These are phyloP conservation scores for Pyxicephalus adspersus DNA, from an alignment of 2,113 vertebrate species.

Conservation along the genomic window DNA sequence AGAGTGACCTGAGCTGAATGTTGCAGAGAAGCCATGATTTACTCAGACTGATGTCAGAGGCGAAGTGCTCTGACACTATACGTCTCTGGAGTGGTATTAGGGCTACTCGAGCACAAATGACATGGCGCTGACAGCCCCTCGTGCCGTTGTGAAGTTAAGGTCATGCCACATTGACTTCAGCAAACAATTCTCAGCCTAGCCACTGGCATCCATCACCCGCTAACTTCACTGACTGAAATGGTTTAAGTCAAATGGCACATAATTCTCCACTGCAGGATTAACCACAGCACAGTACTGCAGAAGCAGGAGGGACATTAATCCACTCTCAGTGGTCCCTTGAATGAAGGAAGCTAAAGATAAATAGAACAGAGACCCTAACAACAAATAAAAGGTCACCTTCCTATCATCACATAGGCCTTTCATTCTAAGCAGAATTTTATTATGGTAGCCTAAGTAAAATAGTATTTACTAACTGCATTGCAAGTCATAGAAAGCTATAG, in stretches of 20 bases:
- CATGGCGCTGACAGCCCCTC: conserved; percentile 44
- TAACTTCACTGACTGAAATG: conserved; percentile 65
- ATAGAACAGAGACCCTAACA: conserved; percentile 7
- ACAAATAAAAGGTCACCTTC: conserved; percentile 17
- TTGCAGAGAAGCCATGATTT: conserved; percentile 23
- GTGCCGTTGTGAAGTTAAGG: conserved; percentile 55
- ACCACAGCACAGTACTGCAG: conserved; percentile 3
- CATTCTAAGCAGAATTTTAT: too few relatives aligned
- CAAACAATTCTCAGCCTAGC: conserved; percentile 69
- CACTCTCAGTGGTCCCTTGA: not conserved
- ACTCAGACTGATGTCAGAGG: conserved; percentile 41
- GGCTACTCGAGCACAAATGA: conserved; percentile 51
- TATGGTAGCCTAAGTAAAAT: too few relatives aligned
- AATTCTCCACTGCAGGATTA: conserved; percentile 52
- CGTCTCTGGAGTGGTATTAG: conserved; percentile 35
- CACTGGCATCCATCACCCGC: conserved; percentile 66
- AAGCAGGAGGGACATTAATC: conserved; percentile 15
- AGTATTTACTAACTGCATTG: too few relatives aligned
- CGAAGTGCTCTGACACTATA: conserved; percentile 25
- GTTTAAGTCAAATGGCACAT: conserved; percentile 63
- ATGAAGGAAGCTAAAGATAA: not conserved
- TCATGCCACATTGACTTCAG: conserved; percentile 65
- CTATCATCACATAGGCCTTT: not conserved
- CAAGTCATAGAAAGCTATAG: too few relatives aligned
- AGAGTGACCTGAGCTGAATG: conserved; percentile 23